Evolutionary conservation across 2,888 invertebrate genomes (phyloP).

Genomic region (Dynastes maya): DNA sequence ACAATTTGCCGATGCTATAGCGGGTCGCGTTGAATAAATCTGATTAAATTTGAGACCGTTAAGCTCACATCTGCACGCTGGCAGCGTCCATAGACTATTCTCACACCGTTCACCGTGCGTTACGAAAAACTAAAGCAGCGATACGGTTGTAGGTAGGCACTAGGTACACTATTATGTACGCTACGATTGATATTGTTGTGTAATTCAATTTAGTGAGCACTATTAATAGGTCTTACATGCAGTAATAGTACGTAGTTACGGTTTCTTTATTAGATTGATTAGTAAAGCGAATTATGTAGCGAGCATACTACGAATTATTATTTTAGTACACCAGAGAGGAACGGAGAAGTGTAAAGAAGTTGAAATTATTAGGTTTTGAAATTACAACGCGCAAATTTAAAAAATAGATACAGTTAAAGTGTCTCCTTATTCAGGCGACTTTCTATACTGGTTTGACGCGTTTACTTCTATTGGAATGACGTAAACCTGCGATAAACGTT

Average conservation of each 20-base stretch:
- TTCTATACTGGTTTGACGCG: too few relatives aligned
- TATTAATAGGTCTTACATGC: constrained; percentile 1
- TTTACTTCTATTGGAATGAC: too few relatives aligned
- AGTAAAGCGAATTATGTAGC: too few relatives aligned
- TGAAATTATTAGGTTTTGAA: too few relatives aligned
- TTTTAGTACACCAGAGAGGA: too few relatives aligned
- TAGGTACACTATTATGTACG: not conserved
- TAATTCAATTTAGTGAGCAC: constrained; percentile 2
- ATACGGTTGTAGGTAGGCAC: constrained; percentile 3
- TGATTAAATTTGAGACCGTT: constrained; percentile 29
- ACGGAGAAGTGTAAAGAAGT: too few relatives aligned
- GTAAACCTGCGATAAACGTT: too few relatives aligned
- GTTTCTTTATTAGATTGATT: too few relatives aligned
- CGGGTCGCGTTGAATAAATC: constrained; percentile 36
- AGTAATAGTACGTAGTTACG: not conserved
- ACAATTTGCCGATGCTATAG: constrained; percentile 25
- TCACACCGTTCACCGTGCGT: constrained; percentile 4
- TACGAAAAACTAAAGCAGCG: not conserved
- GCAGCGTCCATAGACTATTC: not conserved
- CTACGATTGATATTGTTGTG: constrained; percentile 8
- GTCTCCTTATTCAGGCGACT: too few relatives aligned
- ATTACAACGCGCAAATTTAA: too few relatives aligned
- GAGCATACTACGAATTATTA: too few relatives aligned
- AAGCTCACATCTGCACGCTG: constrained; percentile 21
- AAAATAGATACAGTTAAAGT: too few relatives aligned